A percentile compares a stretch with the other conserved stretches of the same genome.
phyloP scores from a whole-genome alignment of 2,797 vertebrate genomes.

The Pseudochirops corinnae region DNA sequence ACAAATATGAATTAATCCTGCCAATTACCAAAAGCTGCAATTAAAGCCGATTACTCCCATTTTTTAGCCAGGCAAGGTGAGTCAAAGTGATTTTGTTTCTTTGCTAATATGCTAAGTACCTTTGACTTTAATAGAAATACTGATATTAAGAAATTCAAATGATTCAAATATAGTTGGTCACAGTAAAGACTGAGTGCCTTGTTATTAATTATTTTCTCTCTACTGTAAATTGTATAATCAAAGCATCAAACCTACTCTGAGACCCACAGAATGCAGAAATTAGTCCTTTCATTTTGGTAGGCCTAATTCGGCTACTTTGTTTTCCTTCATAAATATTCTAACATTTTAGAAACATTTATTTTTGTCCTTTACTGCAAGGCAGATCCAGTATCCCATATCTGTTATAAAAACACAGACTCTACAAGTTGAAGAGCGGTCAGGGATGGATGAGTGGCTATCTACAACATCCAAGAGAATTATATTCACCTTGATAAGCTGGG shows the following conservation, averaged over 20 bases:
- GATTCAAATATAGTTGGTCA: constrained; percentile 20
- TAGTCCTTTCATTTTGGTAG: constrained; percentile 38
- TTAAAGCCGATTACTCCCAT: constrained; percentile 39
- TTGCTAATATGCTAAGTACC: constrained; percentile 25
- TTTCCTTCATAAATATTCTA: background rate
- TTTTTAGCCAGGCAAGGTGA: constrained; percentile 40
- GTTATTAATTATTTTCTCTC: constrained; percentile 49
- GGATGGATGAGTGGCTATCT: background rate
- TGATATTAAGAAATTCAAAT: background rate
- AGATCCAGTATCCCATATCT: background rate
- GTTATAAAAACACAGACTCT: background rate
- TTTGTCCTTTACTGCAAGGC: constrained; percentile 1
- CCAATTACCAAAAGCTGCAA: constrained; percentile 31
- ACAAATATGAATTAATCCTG: constrained; percentile 35
- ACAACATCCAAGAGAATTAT: background rate
- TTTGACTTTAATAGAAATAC: constrained; percentile 33
- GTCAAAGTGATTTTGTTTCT: constrained; percentile 20
- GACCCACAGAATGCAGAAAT: constrained; percentile 43
- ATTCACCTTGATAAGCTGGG: background rate
- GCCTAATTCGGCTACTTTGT: constrained; percentile 17
- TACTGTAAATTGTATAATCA: background rate
- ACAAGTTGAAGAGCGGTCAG: background rate
- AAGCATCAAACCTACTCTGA: constrained; percentile 10
- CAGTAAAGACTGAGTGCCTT: background rate
- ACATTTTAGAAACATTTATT: constrained; percentile 27